Base-by-base conservation (phyloP, 2,797 vertebrate species). In the Eulemur mongoz region DNA sequence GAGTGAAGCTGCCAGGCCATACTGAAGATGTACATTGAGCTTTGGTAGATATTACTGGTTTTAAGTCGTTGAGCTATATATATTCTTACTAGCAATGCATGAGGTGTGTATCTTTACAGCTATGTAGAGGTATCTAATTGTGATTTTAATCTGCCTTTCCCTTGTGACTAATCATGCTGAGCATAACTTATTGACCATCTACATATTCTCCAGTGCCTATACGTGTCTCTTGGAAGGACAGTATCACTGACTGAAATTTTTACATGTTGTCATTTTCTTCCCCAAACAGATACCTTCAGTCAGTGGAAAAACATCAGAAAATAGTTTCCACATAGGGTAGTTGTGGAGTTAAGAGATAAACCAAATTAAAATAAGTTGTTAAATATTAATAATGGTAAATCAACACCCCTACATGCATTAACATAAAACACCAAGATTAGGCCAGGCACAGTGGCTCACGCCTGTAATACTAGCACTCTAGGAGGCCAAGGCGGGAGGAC, bases 301-400 rank as follows among this genome's bases (percentile, higher is more conserved):
- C 35, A 82, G 1, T n/a, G 12, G 43, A 65, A 61, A 81, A 78
- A 86, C 48, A 85, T 43, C 27, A 81, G 57, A 86, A 75, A 73
- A 91, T 52, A 86, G 67, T 86, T 57, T 85, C 40, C 30, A 86
- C 50, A n/a, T 7, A 45, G 30, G 15, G 6, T 72, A 89, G 48
- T 20, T 79, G 59, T 63, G 11, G 57, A 89, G 25, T 92, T 93
- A 89, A 73, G 57, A 91, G 59, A 89, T 93, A 89, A 95, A 79
- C 38, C 63, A 83, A 61, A 76, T 10, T 43, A 82, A 48, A 12
- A 27, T 27, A n/a, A 82, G n/a, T 27, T 83, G 38, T 79, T 63
- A 82, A 83, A 83, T 78, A 89, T 83, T 89, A 63, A 93, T 52
- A 72, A 91, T 83, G 59, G 61, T 89, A 83, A 83, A 82, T 32